Evolutionary conservation across 2,113 vertebrate species (phyloP).

Genomic region (Sclerurus mexicanus): DNA sequence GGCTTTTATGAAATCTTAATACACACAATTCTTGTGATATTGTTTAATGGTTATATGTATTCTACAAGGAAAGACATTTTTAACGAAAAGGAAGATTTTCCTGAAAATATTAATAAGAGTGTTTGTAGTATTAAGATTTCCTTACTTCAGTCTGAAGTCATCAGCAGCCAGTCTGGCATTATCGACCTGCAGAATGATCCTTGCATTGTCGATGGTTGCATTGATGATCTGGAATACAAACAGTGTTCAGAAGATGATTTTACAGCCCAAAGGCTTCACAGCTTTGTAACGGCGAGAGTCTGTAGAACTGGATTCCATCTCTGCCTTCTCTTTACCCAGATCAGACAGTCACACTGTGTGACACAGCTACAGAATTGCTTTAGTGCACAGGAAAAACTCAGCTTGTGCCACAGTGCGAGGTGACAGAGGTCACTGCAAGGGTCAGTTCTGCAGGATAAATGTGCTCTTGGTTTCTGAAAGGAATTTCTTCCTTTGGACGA

Average conservation of each 20-base stretch:
- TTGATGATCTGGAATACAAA: conserved; percentile 68
- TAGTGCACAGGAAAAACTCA: not conserved
- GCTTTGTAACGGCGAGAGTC: not conserved
- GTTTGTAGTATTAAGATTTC: not conserved
- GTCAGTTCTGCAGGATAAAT: not conserved
- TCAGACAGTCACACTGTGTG: not conserved
- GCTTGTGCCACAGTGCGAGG: not conserved
- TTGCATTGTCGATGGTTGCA: conserved; percentile 73
- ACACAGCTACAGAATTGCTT: not conserved
- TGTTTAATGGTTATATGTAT: not conserved
- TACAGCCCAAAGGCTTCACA: not conserved
- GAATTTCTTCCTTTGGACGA: not conserved
- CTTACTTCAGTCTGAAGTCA: conserved; percentile 84
- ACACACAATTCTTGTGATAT: not conserved
- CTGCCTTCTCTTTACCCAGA: not conserved
- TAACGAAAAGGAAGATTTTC: not conserved
- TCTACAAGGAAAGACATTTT: not conserved
- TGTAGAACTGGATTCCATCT: not conserved
- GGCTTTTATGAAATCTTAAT: not conserved
- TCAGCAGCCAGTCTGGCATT: conserved; percentile 82
- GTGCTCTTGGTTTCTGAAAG: not conserved
- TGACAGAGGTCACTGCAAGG: not conserved
- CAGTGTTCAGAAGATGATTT: not conserved
- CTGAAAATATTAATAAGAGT: not conserved
- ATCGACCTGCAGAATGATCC: conserved; percentile 74